Base-by-base conservation (phyloP, 2,888 invertebrate species). In the Oxycera nigricornis region DNA sequence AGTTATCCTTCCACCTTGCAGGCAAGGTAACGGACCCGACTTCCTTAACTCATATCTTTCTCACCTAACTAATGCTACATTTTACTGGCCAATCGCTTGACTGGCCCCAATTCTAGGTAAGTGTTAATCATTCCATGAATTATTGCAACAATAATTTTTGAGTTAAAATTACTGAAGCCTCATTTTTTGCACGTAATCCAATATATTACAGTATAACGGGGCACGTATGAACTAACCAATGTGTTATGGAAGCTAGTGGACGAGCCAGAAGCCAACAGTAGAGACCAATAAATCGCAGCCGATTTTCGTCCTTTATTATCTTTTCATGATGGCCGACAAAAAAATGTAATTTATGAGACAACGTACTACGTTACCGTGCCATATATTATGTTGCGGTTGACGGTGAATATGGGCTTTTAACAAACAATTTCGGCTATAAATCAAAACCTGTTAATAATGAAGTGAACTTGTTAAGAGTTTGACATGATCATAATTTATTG, bases 381-480 rank as follows among this genome's bases (percentile, higher is more conserved):
- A 72, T 75, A 75, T 75, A 72, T 75, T 65, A 75, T 31, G 41
- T 20, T 20, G 39, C 41, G 57, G 17, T 65, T 55, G 74, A 75
- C 72, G 72, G 72, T 62, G 74, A 75, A 75, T 75, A 75, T 75
- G 72, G 74, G 74, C 74, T 75, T 52, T 61, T 73, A 70, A 70
- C 70, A 70, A 70, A 70, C 70, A 70, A 30, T 70, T 70, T 31
- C 52, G 52, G 52, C 46, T 30, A 75, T 75, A 75, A 75, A 75
- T 75, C 75, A 72, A n/a, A 70, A 67, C 68, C 55, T 57, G 55
- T 68, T 75, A 75, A 75, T 75, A 75, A 75, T 75, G 73, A 75
- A 62, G 73, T 75, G 73, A 75, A 75, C 75, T 75, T 75, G 75
- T 75, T 75, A 75, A 72, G 73, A 73, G 59, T 59, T 72, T 73